These are phyloP conservation scores for Pygoscelis antarcticus DNA, from an alignment of 2,113 vertebrate species.

Conservation along the genomic window DNA sequence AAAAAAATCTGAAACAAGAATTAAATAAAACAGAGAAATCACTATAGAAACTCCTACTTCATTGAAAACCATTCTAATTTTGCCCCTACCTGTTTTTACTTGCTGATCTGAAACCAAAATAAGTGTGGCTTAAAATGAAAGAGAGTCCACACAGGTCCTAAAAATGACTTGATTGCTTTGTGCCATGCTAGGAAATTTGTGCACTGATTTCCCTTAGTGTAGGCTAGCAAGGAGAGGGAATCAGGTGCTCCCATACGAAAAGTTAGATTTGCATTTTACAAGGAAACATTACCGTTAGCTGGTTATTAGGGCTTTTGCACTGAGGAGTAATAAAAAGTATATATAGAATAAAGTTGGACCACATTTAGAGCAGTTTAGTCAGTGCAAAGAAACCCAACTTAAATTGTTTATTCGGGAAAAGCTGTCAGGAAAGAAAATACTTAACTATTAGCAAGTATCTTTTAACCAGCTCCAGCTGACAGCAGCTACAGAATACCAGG, in stretches of 20 bases:
- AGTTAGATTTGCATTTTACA: background rate
- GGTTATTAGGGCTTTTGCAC: background rate
- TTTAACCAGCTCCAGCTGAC: background rate
- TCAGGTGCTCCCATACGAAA: background rate
- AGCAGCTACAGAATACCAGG: background rate
- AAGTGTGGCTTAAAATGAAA: background rate
- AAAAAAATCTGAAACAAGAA: background rate
- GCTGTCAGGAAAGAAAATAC: background rate
- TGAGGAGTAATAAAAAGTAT: background rate
- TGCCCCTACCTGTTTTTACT: background rate
- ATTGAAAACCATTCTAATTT: background rate
- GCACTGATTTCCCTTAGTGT: accelerated
- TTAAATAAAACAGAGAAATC: background rate
- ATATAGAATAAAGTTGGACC: background rate
- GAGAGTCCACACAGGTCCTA: background rate
- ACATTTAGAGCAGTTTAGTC: background rate
- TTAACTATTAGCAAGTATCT: background rate
- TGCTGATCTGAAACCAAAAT: background rate
- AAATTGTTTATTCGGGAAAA: background rate
- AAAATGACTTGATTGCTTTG: background rate
- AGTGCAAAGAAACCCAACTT: background rate
- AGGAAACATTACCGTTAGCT: background rate
- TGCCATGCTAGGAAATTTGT: background rate
- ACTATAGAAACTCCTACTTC: background rate
- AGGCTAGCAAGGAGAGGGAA: background rate